phyloP scores from a whole-genome alignment of 2,113 vertebrate genomes.

The Pica pica region DNA sequence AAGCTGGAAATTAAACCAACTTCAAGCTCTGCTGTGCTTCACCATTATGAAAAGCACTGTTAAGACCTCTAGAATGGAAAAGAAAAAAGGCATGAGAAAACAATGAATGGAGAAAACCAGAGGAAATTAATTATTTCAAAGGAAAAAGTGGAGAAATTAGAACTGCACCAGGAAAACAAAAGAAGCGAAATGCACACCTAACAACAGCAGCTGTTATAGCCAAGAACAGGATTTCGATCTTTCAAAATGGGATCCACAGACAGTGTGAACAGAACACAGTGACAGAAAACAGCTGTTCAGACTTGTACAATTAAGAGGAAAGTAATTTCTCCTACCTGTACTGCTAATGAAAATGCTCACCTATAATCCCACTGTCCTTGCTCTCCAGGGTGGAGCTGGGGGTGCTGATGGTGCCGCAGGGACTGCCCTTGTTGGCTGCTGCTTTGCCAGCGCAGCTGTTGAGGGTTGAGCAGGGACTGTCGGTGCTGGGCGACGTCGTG shows the following conservation, averaged over 20 bases:
- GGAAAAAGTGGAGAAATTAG: neutral
- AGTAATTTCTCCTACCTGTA: neutral
- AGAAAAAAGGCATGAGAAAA: neutral
- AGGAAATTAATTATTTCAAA: neutral
- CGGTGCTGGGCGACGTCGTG: constrained; percentile 90
- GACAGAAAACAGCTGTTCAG: neutral
- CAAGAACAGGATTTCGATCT: neutral
- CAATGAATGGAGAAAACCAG: neutral
- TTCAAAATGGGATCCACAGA: neutral
- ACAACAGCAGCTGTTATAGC: neutral
- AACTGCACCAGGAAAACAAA: neutral
- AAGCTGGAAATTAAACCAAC: neutral
- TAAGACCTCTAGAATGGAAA: neutral
- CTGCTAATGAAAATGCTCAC: constrained; percentile 68
- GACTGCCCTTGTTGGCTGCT: constrained; percentile 80
- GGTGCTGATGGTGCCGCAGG: constrained; percentile 92
- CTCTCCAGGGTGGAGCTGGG: constrained; percentile 98
- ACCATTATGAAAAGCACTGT: neutral
- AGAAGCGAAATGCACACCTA: neutral
- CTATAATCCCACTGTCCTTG: constrained; percentile 99
- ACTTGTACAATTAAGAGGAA: neutral
- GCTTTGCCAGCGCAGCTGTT: constrained; percentile 84
- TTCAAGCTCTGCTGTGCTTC: neutral
- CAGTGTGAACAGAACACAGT: neutral
- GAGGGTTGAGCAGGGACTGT: constrained; percentile 96